Base-by-base conservation (phyloP, 2,113 vertebrate species). In the Rhinolophus ferrumequinum region DNA sequence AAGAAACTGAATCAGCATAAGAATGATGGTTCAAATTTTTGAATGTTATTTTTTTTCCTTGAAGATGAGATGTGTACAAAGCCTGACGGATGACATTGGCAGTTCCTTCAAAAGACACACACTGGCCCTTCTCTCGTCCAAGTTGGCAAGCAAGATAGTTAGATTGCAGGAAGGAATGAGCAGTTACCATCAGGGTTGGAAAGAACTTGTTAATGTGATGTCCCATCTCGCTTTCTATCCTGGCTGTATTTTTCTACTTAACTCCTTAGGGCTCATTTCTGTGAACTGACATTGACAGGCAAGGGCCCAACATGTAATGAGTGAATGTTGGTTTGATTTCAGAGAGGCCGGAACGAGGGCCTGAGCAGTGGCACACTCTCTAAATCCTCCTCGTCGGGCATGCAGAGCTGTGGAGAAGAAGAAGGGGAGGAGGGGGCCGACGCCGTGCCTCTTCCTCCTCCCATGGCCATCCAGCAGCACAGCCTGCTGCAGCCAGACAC, bases 371-470 rank as follows among this genome's bases (percentile, higher is more conserved):
- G 99, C 73, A 99, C 99, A 0, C 98, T 99, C 56, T 99, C 99
- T 70, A 99, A 99, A 96, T 99, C 99, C 28, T 99, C 99, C 8
- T 99, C 99, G 0, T 99, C 99, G 0, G 99, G 99, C 88, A 99
- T 99, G 99, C 99, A 99, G 98, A 99, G 99, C 98, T 99, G 99
- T 0, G 99, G 99, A 2, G 99, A 99, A 97, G 99, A 99, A 94
- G 99, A 99, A 97, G 99, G 99, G 0, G 99, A 99, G 97, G 99
- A 99, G 97, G 99, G 99, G 0, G 98, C 99, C 0, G 99, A 99
- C 33, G 98, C 99, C 0, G 99, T 99, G 8, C 99, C 99, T 0
- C 99, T 99, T 60, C 99, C 99, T 26, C 99, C 99, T 0, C 99
- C 99, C 1, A 99, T 99, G 99, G 99, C 99, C 97, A 99, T 99